These are phyloP conservation scores for Pheosia gnoma DNA, from an alignment of 2,888 invertebrate species.

Conservation along the genomic window DNA sequence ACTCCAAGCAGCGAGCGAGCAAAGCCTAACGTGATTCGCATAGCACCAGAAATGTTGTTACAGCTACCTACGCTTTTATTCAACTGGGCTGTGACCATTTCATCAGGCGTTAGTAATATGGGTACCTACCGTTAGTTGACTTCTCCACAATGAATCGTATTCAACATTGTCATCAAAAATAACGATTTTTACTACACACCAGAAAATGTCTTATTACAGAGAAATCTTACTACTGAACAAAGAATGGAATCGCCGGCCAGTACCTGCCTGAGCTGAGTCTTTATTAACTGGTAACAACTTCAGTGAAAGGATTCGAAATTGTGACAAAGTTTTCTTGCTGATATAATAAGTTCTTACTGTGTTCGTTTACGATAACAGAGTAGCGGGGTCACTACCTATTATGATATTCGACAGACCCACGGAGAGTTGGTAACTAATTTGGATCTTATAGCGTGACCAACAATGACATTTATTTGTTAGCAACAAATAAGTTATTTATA, in stretches of 20 bases:
- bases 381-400: neutral
- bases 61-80: too few relatives aligned
- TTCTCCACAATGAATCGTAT: neutral
- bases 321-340: constrained; percentile 23
- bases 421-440: too few relatives aligned
- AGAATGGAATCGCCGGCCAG: neutral
- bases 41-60: too few relatives aligned
- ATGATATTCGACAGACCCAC: neutral
- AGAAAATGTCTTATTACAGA: neutral
- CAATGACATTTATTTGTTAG: too few relatives aligned
- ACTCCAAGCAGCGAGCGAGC: too few relatives aligned
- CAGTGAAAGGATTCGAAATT: constrained; percentile 44
- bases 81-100: too few relatives aligned
- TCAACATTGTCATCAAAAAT: neutral
- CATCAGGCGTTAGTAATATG: too few relatives aligned
- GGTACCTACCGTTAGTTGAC: too few relatives aligned
- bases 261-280: constrained; percentile 20
- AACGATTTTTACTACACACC: too few relatives aligned
- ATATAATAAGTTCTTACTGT: neutral
- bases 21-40: too few relatives aligned
- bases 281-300: constrained; percentile 44
- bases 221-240: constrained; percentile 2
- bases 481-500: too few relatives aligned
- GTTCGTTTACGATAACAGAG: constrained; percentile 1
- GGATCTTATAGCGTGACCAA: too few relatives aligned